These are phyloP conservation scores for Drosophila nigromelanica DNA, from an alignment of 1,140 invertebrate species.

Conservation along the genomic window DNA sequence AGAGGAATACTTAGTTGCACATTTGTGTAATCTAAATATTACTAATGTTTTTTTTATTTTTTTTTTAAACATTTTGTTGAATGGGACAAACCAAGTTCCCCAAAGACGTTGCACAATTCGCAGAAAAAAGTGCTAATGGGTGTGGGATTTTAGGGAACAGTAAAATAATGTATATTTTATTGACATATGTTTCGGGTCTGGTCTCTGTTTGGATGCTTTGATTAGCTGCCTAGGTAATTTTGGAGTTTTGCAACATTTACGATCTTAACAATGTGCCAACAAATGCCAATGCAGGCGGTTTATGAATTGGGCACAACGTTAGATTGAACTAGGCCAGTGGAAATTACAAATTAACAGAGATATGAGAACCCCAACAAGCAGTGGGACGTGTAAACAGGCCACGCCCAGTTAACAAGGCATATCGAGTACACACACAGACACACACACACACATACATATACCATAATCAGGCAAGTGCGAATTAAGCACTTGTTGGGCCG, in stretches of 20 bases:
- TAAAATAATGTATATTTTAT: background rate
- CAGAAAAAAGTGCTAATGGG: background rate
- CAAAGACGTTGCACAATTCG: background rate
- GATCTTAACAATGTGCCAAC: conserved; percentile 30
- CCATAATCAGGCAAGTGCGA: conserved; percentile 54
- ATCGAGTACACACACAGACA: conserved; percentile 10
- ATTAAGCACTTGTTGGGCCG: conserved; percentile 40
- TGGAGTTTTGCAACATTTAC: conserved; percentile 51
- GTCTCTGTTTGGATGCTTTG: background rate
- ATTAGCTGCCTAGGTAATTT: background rate
- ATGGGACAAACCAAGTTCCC: background rate
- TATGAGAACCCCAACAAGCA: conserved; percentile 51
- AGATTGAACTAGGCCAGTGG: conserved; percentile 66
- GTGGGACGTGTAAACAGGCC: conserved; percentile 51
- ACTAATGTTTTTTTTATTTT: no score
- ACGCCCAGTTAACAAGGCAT: conserved; percentile 38
- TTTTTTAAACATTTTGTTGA: no score
- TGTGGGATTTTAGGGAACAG: background rate
- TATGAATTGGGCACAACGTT: conserved; percentile 19
- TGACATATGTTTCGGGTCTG: background rate
- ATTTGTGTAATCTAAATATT: no score
- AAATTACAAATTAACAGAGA: conserved; percentile 71
- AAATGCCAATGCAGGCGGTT: conserved; percentile 13
- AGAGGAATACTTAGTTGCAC: no score
- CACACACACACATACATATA: conserved; percentile 1